phyloP scores from a whole-genome alignment of 2,797 vertebrate species.

The Aeoliscus strigatus region DNA sequence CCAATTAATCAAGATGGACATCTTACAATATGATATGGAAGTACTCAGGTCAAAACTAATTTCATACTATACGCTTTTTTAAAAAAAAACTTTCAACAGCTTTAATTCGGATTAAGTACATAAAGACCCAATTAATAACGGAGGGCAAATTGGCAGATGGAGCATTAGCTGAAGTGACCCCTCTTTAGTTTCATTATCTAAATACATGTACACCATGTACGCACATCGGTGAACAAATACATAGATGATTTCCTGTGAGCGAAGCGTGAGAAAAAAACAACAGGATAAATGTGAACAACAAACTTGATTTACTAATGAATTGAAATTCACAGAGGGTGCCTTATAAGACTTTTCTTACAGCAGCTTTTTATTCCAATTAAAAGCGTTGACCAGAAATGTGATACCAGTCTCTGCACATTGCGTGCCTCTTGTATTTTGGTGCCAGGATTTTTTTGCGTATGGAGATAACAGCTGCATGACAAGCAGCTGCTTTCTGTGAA shows the following conservation, averaged over 20 bases:
- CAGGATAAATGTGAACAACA: no score
- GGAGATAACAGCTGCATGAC: constrained; percentile 11
- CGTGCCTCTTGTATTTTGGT: constrained; percentile 1
- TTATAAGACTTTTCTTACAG: no score
- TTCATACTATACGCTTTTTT: constrained; percentile 3
- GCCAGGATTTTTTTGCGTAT: constrained; percentile 5
- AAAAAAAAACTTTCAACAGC: constrained; percentile 1
- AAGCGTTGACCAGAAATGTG: not conserved
- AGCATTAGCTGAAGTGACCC: constrained; percentile 24
- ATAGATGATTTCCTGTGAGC: no score
- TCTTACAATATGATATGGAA: constrained; percentile 19
- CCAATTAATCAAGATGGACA: constrained; percentile 14
- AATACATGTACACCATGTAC: constrained; percentile 4
- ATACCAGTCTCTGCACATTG: not conserved
- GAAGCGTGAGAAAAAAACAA: no score
- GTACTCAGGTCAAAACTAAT: constrained; percentile 26
- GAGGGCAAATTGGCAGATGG: constrained; percentile 29
- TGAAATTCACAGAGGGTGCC: no score
- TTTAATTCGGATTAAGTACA: constrained; percentile 41
- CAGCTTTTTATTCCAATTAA: no score
- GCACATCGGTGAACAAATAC: no score
- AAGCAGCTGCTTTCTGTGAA: constrained; percentile 20
- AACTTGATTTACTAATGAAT: no score
- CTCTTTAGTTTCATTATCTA: constrained; percentile 37
- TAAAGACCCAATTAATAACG: constrained; percentile 26